A percentile compares a stretch with the other conserved stretches of the same genome.
These are phyloP conservation scores for Baccha elongata DNA, from an alignment of 2,888 invertebrate genomes.

Conservation along the genomic window DNA sequence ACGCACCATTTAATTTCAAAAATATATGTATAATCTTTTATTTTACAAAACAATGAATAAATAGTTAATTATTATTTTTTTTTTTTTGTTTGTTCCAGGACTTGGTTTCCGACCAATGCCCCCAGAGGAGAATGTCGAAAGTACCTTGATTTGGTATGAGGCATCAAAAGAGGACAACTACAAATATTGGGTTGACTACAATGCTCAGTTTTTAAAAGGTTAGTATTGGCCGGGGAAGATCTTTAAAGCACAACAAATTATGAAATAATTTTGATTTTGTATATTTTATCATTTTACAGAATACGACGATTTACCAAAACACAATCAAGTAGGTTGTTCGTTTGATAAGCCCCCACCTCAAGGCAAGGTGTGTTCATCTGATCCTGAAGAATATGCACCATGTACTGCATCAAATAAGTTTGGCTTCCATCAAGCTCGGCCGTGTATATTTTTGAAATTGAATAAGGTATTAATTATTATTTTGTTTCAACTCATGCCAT, in stretches of 20 bases:
- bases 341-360: conserved; percentile 85
- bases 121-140: conserved; percentile 94
- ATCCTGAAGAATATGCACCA: conserved; percentile 87
- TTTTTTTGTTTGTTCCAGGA: conserved; percentile 84
- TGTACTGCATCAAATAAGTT: conserved; percentile 91
- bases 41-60: not conserved
- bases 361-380: conserved; percentile 92
- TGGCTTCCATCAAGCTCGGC: conserved; percentile 93
- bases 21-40: not conserved
- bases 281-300: conserved; percentile 76
- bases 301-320: conserved; percentile 83
- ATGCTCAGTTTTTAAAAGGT: conserved; percentile 91
- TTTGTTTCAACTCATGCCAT: too few relatives aligned
- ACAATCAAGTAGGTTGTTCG: conserved; percentile 86
- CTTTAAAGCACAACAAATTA: too few relatives aligned
- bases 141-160: conserved; percentile 97
- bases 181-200: conserved; percentile 90
- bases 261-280: not conserved
- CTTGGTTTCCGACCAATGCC: conserved; percentile 99
- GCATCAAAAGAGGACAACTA: conserved; percentile 86
- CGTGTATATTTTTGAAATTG: conserved; percentile 97
- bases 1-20: conserved; percentile 25
- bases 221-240: too few relatives aligned
- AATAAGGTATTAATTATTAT: conserved; percentile 89
- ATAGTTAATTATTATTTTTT: not conserved